Percentiles rank a stretch among this genome's conserved stretches.
Conservation (phyloP, 2,113 vertebrate genomes). For the Phaethornis superciliosus region DNA sequence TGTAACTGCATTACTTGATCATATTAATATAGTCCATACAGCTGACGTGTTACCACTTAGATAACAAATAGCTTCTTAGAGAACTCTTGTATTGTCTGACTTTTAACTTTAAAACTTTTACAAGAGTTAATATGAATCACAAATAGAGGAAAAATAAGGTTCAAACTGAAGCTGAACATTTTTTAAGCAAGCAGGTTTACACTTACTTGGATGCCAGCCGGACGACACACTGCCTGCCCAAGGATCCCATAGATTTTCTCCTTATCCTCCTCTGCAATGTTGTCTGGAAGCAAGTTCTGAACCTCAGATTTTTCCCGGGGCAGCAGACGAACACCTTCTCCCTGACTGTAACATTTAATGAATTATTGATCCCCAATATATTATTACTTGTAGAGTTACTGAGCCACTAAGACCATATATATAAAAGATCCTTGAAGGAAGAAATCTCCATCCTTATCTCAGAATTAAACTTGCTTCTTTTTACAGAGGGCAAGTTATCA, state of each 20-base stretch:
- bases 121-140: background rate
- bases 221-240: constrained; percentile 95
- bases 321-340: constrained; percentile 94
- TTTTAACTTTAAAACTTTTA: background rate
- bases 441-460: background rate
- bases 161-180: background rate
- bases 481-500: background rate
- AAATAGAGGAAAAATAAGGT: background rate
- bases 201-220: constrained; percentile 94
- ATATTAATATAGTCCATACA: background rate
- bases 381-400: background rate
- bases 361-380: background rate
- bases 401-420: background rate
- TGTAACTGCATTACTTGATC: background rate
- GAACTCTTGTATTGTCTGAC: background rate
- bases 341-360: constrained; percentile 84
- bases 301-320: constrained; percentile 91
- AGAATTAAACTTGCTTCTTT: background rate
- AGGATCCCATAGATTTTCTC: constrained; percentile 94
- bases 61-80: background rate
- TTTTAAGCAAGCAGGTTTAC: background rate
- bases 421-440: background rate
- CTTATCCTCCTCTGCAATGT: constrained; percentile 88
- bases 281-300: constrained; percentile 89
- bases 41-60: background rate